A percentile compares a stretch with the other conserved stretches of the same genome.
Conservation (phyloP, 92 coral and sea anemone genomes). For the Umimayanthus kanabou region DNA sequence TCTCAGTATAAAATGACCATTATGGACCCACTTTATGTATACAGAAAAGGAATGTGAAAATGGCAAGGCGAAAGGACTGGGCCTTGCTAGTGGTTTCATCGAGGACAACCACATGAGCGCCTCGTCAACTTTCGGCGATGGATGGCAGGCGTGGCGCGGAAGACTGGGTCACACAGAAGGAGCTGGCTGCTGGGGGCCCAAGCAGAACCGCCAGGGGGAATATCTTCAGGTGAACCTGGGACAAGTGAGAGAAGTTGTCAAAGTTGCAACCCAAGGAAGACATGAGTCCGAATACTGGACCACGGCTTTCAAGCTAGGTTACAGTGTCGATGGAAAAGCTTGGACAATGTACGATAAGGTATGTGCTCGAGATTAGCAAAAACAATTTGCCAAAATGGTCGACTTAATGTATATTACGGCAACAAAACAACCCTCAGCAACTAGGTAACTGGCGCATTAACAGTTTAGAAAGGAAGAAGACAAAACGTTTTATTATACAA, state of each 20-base stretch:
- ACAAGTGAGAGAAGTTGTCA: neutral
- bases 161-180: neutral
- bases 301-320: neutral
- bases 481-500: no score
- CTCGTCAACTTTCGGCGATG: neutral
- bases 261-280: conserved; percentile 5
- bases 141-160: conserved; percentile 3
- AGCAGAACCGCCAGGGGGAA: neutral
- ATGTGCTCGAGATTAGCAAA: neutral
- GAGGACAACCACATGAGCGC: conserved; percentile 5
- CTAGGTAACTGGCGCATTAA: no score
- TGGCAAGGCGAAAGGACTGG: neutral
- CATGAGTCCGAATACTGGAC: neutral
- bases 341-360: neutral
- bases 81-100: neutral
- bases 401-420: no score
- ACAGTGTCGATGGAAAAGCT: neutral
- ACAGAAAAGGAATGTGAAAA: neutral
- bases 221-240: conserved; percentile 8
- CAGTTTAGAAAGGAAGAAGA: no score
- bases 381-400: no score
- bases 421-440: no score
- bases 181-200: conserved; percentile 12
- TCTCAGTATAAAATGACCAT: no score
- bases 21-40: neutral